These are phyloP conservation scores for Temnothorax curvispinosus DNA, from an alignment of 1,140 invertebrate species.

Conservation along the genomic window DNA sequence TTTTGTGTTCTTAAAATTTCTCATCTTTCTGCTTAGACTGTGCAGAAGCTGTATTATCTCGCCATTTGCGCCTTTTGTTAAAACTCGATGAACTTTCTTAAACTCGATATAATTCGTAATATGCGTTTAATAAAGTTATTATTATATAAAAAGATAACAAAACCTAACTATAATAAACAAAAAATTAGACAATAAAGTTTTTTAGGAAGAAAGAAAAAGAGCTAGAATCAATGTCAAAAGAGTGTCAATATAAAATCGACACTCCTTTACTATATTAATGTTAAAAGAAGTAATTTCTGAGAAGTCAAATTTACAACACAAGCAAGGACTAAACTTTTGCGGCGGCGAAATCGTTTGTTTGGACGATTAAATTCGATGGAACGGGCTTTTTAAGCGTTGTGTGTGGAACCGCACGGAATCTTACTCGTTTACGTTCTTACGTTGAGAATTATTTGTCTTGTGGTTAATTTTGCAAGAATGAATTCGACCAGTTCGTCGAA, in stretches of 20 bases:
- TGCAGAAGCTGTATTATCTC: neutral
- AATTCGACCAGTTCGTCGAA: neutral
- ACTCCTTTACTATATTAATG: neutral
- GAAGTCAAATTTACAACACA: neutral
- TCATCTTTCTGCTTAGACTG: neutral
- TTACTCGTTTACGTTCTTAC: neutral
- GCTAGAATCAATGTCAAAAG: too few relatives aligned
- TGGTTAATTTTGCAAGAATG: neutral
- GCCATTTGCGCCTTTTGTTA: neutral
- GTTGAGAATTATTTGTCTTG: neutral
- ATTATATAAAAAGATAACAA: neutral
- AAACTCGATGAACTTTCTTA: neutral
- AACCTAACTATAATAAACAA: neutral
- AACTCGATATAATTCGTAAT: neutral
- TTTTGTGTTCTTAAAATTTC: neutral
- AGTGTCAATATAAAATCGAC: neutral
- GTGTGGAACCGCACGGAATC: too few relatives aligned
- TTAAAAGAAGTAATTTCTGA: neutral
- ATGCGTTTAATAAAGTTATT: neutral
- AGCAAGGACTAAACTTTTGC: neutral
- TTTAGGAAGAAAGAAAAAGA: neutral
- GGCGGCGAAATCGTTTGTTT: slow-evolving; percentile 28
- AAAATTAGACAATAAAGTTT: neutral
- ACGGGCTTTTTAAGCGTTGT: neutral
- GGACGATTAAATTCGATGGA: slow-evolving; percentile 8